A percentile compares a stretch with the other conserved stretches of the same genome.
phyloP scores from a whole-genome alignment of 2,113 vertebrate species.

The Tiliqua scincoides region DNA sequence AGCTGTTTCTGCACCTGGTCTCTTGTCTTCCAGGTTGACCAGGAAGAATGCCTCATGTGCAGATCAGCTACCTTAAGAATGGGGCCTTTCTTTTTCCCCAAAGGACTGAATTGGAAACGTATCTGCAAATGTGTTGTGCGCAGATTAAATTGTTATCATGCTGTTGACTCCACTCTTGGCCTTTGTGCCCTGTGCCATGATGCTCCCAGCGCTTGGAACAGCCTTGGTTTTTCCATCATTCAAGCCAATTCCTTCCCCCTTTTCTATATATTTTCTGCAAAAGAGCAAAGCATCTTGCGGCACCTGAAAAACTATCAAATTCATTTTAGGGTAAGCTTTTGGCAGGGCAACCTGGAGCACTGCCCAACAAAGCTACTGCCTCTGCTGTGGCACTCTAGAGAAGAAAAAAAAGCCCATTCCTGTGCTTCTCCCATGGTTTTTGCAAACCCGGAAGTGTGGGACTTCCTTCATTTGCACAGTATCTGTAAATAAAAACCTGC shows the following conservation, averaged over 20 bases:
- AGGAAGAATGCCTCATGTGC: not conserved
- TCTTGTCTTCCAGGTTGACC: slow-evolving; percentile 6
- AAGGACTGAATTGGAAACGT: not conserved
- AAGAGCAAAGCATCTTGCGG: not conserved
- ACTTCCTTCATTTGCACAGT: too few species aligned
- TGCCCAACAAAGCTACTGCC: too few species aligned
- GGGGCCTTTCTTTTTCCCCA: not conserved
- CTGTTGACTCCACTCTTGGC: slow-evolving; percentile 9
- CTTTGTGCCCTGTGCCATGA: not conserved
- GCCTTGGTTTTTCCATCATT: not conserved
- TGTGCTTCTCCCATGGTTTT: too few species aligned
- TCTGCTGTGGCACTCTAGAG: too few species aligned
- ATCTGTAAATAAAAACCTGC: too few species aligned
- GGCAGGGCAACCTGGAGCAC: too few species aligned
- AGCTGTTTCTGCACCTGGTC: slow-evolving; percentile 71
- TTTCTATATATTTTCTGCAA: not conserved
- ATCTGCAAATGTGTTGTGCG: not conserved
- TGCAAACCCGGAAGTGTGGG: too few species aligned
- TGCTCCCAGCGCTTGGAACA: slow-evolving; percentile 6
- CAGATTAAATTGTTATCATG: slow-evolving; percentile 15
- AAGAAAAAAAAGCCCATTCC: too few species aligned
- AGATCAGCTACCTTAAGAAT: not conserved
- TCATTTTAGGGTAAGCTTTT: too few species aligned
- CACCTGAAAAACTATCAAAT: too few species aligned
- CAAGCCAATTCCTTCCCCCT: not conserved